Evolutionary conservation across 2,797 vertebrate species (phyloP).

Genomic region (Enteromius unitaeniatus): DNA sequence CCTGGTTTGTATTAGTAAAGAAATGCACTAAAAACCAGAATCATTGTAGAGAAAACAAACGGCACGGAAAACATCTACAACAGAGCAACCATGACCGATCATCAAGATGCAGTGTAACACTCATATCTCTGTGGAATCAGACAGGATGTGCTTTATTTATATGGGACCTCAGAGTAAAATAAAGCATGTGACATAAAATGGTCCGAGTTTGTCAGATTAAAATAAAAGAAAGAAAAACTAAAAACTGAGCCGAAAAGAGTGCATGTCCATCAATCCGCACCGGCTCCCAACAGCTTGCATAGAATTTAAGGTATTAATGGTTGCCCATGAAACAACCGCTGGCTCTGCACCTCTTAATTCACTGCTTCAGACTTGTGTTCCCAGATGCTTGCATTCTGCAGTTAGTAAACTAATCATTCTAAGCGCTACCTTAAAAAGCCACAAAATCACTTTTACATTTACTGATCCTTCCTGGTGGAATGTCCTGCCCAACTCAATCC

Average conservation of each 20-base stretch:
- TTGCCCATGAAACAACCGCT: background rate
- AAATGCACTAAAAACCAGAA: conserved; percentile 22
- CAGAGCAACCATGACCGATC: conserved; percentile 1
- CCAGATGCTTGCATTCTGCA: background rate
- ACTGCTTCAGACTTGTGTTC: background rate
- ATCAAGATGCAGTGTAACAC: background rate
- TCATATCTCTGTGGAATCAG: conserved; percentile 10
- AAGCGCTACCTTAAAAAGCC: background rate
- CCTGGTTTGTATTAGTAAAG: conserved; percentile 22
- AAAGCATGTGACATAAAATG: background rate
- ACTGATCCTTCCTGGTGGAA: too few relatives aligned
- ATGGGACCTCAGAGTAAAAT: background rate
- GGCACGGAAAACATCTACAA: conserved; percentile 15
- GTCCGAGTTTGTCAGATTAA: background rate
- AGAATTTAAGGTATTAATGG: background rate
- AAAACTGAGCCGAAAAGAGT: background rate
- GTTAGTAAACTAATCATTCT: background rate
- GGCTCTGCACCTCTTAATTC: background rate
- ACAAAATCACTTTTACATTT: background rate
- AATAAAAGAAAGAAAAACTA: background rate
- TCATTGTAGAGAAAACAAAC: conserved; percentile 18
- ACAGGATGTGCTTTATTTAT: conserved; percentile 20
- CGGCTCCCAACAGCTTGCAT: background rate
- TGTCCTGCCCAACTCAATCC: too few relatives aligned
- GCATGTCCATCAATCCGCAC: background rate